Percentiles rank a stretch among this genome's conserved stretches.
Evolutionary conservation across 2,113 vertebrate genomes (phyloP).

Genomic region (Sciurus niger): DNA sequence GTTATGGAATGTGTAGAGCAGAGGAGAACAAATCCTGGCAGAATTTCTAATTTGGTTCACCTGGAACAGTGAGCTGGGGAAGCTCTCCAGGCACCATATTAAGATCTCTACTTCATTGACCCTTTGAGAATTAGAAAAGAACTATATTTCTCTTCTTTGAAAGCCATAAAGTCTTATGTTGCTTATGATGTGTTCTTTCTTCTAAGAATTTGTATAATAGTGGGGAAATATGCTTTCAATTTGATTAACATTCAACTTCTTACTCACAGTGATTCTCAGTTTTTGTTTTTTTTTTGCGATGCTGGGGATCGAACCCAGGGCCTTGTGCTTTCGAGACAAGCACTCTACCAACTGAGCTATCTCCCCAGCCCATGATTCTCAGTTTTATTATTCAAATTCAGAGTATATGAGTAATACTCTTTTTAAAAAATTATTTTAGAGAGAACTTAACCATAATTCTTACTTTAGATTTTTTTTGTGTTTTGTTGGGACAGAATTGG

Average conservation of each 20-base stretch:
- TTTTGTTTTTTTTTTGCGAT: neutral
- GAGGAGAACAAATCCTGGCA: neutral
- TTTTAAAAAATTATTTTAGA: constrained; percentile 15
- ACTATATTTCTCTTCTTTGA: constrained; percentile 50
- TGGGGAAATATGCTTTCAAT: constrained; percentile 31
- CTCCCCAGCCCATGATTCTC: neutral
- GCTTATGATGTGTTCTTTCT: constrained; percentile 1
- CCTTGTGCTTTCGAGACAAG: too few relatives aligned
- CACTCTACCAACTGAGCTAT: too few relatives aligned
- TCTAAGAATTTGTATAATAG: constrained; percentile 35
- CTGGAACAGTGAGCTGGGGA: neutral
- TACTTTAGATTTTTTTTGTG: constrained; percentile 21
- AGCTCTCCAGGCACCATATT: neutral
- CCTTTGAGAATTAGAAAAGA: neutral
- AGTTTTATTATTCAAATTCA: constrained; percentile 43
- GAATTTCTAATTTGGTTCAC: neutral
- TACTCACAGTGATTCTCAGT: constrained; percentile 32
- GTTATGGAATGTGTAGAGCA: constrained; percentile 36
- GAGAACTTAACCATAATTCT: neutral
- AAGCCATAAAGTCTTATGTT: constrained; percentile 10
- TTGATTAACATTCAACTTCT: neutral
- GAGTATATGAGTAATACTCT: neutral
- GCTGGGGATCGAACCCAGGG: too few relatives aligned
- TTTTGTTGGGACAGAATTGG: neutral
- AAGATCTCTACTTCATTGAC: neutral